A percentile compares a stretch with the other conserved stretches of the same genome.
These are phyloP conservation scores for Zelostemma sp. DNA, from an alignment of 1,140 invertebrate species.

Conservation along the genomic window DNA sequence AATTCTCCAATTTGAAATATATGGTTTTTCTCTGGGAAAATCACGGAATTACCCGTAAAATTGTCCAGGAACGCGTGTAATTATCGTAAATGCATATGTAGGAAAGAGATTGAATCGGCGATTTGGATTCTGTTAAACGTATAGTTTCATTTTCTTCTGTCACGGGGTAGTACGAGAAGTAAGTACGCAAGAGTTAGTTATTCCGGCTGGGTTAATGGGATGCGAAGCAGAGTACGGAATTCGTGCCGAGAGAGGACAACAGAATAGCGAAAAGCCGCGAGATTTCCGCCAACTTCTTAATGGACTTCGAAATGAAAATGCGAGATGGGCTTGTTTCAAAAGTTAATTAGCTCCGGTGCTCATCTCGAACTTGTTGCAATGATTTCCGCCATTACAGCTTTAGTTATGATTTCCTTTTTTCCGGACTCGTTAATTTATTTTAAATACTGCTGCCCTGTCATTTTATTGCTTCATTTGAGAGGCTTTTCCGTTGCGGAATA, in stretches of 20 bases:
- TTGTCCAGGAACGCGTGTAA: no score
- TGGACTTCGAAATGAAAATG: slow-evolving; percentile 50
- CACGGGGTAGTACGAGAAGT: slow-evolving; percentile 14
- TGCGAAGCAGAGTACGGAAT: slow-evolving; percentile 38
- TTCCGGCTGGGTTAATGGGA: slow-evolving; percentile 38
- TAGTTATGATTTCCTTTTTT: slow-evolving; percentile 10
- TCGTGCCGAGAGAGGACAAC: slow-evolving; percentile 30
- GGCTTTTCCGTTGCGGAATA: no score
- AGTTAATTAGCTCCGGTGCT: slow-evolving; percentile 40
- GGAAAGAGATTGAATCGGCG: no score
- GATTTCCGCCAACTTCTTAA: slow-evolving; percentile 49
- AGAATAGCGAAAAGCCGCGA: slow-evolving; percentile 43
- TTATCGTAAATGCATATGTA: no score
- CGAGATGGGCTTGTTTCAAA: slow-evolving; percentile 47
- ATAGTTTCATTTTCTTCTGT: slow-evolving; percentile 15
- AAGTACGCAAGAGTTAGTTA: slow-evolving; percentile 37
- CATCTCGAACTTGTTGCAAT: slow-evolving; percentile 22
- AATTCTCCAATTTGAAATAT: no score
- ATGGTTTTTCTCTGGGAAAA: no score
- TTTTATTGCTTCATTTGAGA: not conserved
- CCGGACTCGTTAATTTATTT: not conserved
- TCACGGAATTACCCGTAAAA: no score
- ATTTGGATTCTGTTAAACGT: no score
- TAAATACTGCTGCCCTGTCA: not conserved
- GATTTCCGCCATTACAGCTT: not conserved